Base-by-base conservation (phyloP, 2,888 invertebrate genomes). In the Mythimna pallens region DNA sequence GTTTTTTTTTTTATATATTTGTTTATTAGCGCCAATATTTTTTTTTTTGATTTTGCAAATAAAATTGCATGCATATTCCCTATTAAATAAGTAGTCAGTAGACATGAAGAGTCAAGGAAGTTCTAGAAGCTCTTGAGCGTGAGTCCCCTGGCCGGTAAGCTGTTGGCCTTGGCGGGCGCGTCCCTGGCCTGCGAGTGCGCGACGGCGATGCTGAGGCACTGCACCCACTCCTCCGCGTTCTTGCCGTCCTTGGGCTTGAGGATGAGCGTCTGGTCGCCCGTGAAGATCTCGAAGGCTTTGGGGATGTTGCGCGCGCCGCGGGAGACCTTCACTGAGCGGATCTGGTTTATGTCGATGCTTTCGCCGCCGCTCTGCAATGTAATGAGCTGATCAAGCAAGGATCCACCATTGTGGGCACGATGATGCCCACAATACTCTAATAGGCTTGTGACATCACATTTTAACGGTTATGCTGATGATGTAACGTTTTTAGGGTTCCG, bases 231-330 rank as follows among this genome's bases (percentile, higher is more conserved):
- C 94, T 99, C 99, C 1, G 99, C 99, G 93, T 99, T 98, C 94
- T 98, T 98, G 61, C 98, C 98, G 92, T 99, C 99, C 93, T 98
- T 99, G 10, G 99, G 99, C 95, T 99, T 99, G 85, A 99, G 97
- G 89, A 99, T 98, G 84, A 99, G 97, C 14, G 98, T 98, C 93
- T 98, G 98, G 94, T 99, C 98, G 68, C 98, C 98, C 0, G 99
- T 99, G 96, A 99, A 99, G 88, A 99, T 99, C 96, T 99, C 99
- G 96, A 99, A 99, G 1, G 99, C 99, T 93, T 99, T 99, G 34
- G 99, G 99, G 88, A 99, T 99, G 95, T 99, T 98, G 69, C 99
- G 97, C 14, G 99, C 98, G 69, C 99, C 98, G 65, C 98, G 97
- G 0, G 99, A 98, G 17, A 99, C 99, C 90, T 99, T 98, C n/a